These are phyloP conservation scores for Varanus komodoensis DNA, from an alignment of 2,113 vertebrate genomes.

Conservation along the genomic window DNA sequence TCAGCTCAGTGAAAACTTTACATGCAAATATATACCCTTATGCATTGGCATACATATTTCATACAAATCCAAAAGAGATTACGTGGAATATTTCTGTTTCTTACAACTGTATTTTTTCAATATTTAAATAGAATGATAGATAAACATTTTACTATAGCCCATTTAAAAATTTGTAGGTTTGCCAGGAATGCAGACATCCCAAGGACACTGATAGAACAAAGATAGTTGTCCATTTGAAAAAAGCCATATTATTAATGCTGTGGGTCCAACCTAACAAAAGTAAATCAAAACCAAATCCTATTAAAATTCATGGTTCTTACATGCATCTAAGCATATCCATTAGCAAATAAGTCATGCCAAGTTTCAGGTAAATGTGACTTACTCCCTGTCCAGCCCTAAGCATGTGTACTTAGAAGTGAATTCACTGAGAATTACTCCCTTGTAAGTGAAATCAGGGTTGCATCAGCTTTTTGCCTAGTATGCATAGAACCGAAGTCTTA, in stretches of 20 bases:
- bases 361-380: no score
- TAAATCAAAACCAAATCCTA: background rate
- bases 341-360: no score
- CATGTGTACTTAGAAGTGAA: no score
- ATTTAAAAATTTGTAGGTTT: background rate
- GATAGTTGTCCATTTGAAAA: background rate
- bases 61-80: background rate
- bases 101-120: background rate
- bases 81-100: background rate
- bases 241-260: background rate
- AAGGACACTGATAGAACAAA: background rate
- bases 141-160: background rate
- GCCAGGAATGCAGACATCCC: background rate
- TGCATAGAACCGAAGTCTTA: no score
- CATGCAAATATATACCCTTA: background rate
- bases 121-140: background rate
- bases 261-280: no score
- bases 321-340: no score
- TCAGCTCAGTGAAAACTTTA: background rate
- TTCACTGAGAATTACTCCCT: no score
- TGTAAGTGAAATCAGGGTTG: background rate
- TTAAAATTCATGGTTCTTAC: no score
- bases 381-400: no score
- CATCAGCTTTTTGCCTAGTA: no score
- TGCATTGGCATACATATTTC: background rate